A percentile compares a stretch with the other conserved stretches of the same genome.
Conservation (phyloP, 2,888 invertebrate genomes). For the Tuberolachnus salignus region DNA sequence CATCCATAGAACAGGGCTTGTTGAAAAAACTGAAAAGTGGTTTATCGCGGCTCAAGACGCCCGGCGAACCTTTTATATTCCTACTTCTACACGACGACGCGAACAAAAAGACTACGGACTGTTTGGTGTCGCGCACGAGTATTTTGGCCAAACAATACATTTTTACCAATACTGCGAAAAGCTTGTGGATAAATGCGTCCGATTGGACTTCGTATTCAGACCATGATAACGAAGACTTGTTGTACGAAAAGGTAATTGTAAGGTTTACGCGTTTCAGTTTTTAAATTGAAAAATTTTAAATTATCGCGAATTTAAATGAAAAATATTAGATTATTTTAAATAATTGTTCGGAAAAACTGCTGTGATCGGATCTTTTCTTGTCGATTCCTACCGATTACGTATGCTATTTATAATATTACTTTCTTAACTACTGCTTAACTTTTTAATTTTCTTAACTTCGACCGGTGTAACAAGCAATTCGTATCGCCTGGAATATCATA, state of each 20-base stretch:
- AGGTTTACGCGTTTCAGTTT: background rate
- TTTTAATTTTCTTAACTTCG: too few species aligned
- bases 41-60: constrained; percentile 3
- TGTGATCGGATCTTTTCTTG: too few species aligned
- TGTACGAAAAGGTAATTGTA: constrained; percentile 33
- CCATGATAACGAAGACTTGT: background rate
- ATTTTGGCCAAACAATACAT: background rate
- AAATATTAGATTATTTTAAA: too few species aligned
- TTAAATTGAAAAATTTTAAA: background rate
- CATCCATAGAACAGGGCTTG: background rate
- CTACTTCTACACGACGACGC: constrained; percentile 32
- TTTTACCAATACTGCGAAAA: background rate
- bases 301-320: too few species aligned
- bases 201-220: constrained; percentile 32
- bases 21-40: constrained; percentile 10
- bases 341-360: too few species aligned
- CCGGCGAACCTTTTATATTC: constrained; percentile 46
- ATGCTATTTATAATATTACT: too few species aligned
- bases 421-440: too few species aligned
- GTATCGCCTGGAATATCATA: too few species aligned
- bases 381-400: too few species aligned
- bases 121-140: constrained; percentile 26
- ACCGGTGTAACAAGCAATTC: too few species aligned
- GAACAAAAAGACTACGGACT: constrained; percentile 33
- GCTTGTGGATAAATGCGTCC: constrained; percentile 40